A percentile compares a stretch with the other conserved stretches of the same genome.
Conservation (phyloP, 2,113 vertebrate species). For the Dolichallabes microphthalmus region DNA sequence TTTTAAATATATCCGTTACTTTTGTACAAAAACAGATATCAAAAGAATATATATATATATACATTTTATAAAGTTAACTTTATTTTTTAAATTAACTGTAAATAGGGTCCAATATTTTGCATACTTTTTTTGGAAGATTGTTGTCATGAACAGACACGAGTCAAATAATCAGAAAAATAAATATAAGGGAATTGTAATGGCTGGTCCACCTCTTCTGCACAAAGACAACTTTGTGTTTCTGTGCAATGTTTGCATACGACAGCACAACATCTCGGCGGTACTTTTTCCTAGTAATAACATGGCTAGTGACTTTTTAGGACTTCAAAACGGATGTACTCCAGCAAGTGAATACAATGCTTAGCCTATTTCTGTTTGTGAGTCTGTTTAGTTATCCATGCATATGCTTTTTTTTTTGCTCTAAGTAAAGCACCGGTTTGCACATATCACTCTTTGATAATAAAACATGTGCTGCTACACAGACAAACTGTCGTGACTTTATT, state of each 20-base stretch:
- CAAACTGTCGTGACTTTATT: neutral
- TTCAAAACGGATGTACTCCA: conserved; percentile 1
- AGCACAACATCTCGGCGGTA: neutral
- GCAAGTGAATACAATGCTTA: conserved; percentile 4
- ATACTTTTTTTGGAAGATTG: conserved; percentile 68
- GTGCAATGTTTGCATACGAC: conserved; percentile 11
- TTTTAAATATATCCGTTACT: conserved; percentile 41
- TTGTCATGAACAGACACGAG: conserved; percentile 57
- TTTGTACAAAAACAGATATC: conserved; percentile 44
- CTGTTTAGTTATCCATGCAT: conserved; percentile 61
- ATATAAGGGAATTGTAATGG: conserved; percentile 30
- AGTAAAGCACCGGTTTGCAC: conserved; percentile 75
- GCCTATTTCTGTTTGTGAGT: conserved; percentile 63
- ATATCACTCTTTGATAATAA: conserved; percentile 72
- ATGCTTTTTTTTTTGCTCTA: conserved; percentile 53
- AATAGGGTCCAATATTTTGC: conserved; percentile 78
- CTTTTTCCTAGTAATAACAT: neutral
- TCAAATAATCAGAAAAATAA: conserved; percentile 50
- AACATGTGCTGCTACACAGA: conserved; percentile 66
- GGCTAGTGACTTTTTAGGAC: neutral
- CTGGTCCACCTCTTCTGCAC: conserved; percentile 37
- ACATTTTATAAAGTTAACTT: conserved; percentile 79
- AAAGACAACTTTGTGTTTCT: conserved; percentile 30
- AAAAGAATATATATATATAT: conserved; percentile 46
- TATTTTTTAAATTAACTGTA: conserved; percentile 92